Evolutionary conservation across 2,888 invertebrate genomes (phyloP), one percentile per base, ranked within the genome.

Genomic region (Axea sp.): DNA sequence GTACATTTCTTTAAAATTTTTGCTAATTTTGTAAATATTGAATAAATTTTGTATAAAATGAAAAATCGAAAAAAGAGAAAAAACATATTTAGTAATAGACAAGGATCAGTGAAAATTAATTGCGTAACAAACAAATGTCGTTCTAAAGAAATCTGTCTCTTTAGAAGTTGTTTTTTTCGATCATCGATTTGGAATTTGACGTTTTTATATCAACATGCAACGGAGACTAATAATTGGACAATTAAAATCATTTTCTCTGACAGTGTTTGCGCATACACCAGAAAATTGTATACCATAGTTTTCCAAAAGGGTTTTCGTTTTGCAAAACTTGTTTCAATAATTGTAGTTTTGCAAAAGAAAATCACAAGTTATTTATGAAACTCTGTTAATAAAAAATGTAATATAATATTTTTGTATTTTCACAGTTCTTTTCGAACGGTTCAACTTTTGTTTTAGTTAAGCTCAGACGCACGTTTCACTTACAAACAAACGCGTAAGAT

Each of bases 21-120:
- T 73, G 45, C 65, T 73, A 73, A 73, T 73, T 73, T 73, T 73
- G 73, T 73, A 73, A 73, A 73, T 73, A 73, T 67, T 60, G 51
- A 67, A 65, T 67, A 73, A 59, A 73, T 73, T 73, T 73, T 73
- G 64, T 65, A 72, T 65, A 65, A 68, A 67, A 67, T 33, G 31
- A 57, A 64, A 65, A 65, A 53, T 35, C 19, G 59, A 43, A 59
- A 59, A 65, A 65, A 35, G 35, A 35, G 35, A 6, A 59, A 30
- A 62, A 39, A 64, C 24, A 39, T 51, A 59, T 59, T 68, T 62
- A 69, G 53, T 60, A 33, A 39, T 60, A 60, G 45, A 35, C n/a
- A 35, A 53, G 26, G 24, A 59, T 51, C 43, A 51, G 35, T 51
- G 45, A 51, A 60, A 45, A 60, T 60, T 69, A 60, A 43, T 30